phyloP scores from a whole-genome alignment of 2,113 vertebrate genomes.

The Prionailurus viverrinus region DNA sequence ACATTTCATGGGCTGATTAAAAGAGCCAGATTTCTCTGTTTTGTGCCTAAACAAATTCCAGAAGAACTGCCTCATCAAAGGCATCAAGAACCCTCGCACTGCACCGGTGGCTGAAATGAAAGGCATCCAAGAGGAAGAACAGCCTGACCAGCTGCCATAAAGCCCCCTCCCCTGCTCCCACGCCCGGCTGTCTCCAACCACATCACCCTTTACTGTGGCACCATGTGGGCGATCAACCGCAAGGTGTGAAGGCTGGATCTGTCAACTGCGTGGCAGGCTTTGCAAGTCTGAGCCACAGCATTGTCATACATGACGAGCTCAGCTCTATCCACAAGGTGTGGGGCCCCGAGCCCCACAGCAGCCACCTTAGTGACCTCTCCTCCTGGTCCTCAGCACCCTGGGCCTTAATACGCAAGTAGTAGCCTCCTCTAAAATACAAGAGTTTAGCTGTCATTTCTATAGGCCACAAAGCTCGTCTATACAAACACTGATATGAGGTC shows the following conservation, averaged over 20 bases:
- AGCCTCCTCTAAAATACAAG: not conserved
- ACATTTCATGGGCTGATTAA: not conserved
- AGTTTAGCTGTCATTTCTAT: not conserved
- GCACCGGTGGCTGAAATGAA: slow-evolving; percentile 18
- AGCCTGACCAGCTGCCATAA: not conserved
- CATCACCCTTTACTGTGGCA: not conserved
- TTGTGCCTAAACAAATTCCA: slow-evolving; percentile 49
- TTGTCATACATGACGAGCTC: accelerated
- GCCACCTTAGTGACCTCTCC: not conserved
- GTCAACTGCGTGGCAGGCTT: not conserved
- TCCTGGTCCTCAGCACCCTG: not conserved
- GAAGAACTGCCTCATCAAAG: slow-evolving; percentile 53
- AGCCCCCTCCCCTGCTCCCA: not conserved
- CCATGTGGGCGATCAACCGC: accelerated
- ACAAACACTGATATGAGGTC: not conserved
- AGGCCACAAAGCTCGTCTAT: not conserved
- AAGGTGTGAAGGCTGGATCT: too few species aligned
- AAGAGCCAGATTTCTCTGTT: not conserved
- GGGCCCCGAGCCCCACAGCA: not conserved
- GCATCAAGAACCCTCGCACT: slow-evolving; percentile 38
- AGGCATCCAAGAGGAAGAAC: not conserved
- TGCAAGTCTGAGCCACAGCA: not conserved
- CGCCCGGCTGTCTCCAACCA: not conserved
- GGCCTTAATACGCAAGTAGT: not conserved
- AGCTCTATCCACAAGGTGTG: not conserved